phyloP scores from a whole-genome alignment of 1,140 invertebrate genomes.

The Plutomurus gul region DNA sequence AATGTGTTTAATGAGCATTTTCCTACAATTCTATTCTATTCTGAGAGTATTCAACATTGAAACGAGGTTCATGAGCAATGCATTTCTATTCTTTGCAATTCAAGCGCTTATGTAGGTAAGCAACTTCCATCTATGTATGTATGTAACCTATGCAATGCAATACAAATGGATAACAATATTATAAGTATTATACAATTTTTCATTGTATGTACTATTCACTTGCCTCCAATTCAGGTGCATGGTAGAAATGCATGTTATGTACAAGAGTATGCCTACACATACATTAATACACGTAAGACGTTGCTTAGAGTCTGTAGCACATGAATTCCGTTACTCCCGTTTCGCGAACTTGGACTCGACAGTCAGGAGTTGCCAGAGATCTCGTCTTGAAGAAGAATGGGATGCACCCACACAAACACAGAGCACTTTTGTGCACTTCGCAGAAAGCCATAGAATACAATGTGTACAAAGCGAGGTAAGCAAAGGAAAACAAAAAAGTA shows the following conservation, averaged over 20 bases:
- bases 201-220: background rate
- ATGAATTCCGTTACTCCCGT: slow-evolving; percentile 18
- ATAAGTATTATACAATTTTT: too few species aligned
- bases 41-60: background rate
- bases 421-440: too few species aligned
- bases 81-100: background rate
- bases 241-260: background rate
- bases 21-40: slow-evolving; percentile 15
- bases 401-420: slow-evolving; percentile 9
- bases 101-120: background rate
- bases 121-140: background rate
- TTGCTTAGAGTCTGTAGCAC: background rate
- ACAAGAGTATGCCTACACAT: too few species aligned
- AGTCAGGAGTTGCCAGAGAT: too few species aligned
- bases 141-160: too few species aligned
- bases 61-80: too few species aligned
- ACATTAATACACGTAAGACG: too few species aligned
- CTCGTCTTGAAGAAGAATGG: background rate
- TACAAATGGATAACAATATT: too few species aligned
- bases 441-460: too few species aligned
- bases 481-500: too few species aligned
- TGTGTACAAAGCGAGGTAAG: too few species aligned
- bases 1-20: background rate
- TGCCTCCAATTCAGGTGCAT: background rate
- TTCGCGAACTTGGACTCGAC: slow-evolving; percentile 25